Evolutionary conservation across 2,888 invertebrate species (phyloP), one percentile per base, ranked within the genome.

Genomic region (Phragmatobia fuliginosa): DNA sequence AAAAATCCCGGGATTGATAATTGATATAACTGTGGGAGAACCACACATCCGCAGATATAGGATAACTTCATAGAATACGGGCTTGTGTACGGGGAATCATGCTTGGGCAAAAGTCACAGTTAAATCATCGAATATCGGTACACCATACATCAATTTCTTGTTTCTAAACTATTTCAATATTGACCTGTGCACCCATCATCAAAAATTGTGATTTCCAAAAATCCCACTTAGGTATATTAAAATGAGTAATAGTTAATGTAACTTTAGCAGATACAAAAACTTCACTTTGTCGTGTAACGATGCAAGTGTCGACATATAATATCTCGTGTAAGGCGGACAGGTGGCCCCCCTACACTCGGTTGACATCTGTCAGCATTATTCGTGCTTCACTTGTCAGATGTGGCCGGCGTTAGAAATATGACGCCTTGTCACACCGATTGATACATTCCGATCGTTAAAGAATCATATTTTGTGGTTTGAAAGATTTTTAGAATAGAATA

Each of bases 351-450:
- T 56, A 65, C 31, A 4, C 16, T 18, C 25, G 56, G 8, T 8
- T 56, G 65, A 66, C 38, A 58, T 66, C 58, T 66, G 65, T 66
- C 65, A 58, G 31, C 38, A 38, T 62, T 68, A 58, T 62, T 62
- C 25, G 32, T 10, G 38, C 62, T 62, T 41, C 67, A 31, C 56
- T 62, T 68, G 62, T n/a, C 36, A 33, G 52, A 56, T 33, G 28
- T 21, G 56, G 10, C 28, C 32, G 65, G 32, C 14, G 56, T 18
- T 10, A 31, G 49, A 32, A 63, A 18, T 10, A 62, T 62, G 45
- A 32, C n/a, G 59, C 21, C 31, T 33, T 21, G 59, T 32, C 59
- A 33, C n/a, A 60, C 25, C 33, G 33, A 60, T 60, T 60, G 31
- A n/a, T 14, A 52, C 25, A 52, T 52, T 52, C 52, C 52, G 25